Evolutionary conservation across 2,888 invertebrate species (phyloP).

Genomic region (Timandra comae): DNA sequence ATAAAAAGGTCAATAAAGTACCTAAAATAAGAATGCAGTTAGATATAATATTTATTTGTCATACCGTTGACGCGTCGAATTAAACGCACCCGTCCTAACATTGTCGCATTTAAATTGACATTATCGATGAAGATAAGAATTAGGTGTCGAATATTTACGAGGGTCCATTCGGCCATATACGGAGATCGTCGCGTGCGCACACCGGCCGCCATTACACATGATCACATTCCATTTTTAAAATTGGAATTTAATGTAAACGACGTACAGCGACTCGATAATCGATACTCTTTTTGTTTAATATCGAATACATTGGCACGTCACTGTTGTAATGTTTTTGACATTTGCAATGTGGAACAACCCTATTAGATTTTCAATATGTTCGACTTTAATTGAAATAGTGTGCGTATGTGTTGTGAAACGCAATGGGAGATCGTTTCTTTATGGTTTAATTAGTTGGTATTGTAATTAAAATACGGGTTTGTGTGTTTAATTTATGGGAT

Average conservation of each 20-base stretch:
- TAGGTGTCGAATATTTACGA: slow-evolving; percentile 58
- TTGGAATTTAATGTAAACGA: slow-evolving; percentile 54
- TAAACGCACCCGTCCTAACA: slow-evolving; percentile 10
- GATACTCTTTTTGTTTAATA: slow-evolving; percentile 27
- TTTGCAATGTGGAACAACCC: slow-evolving; percentile 15
- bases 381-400: neutral
- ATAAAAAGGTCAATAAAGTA: too few species aligned
- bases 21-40: neutral
- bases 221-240: slow-evolving; percentile 52
- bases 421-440: slow-evolving; percentile 45
- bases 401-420: too few species aligned
- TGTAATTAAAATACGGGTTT: neutral
- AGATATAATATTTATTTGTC: slow-evolving; percentile 1
- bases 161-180: slow-evolving; percentile 36
- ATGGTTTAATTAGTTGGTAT: neutral
- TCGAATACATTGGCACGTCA: slow-evolving; percentile 23
- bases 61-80: slow-evolving; percentile 14
- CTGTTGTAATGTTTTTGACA: slow-evolving; percentile 32
- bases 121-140: slow-evolving; percentile 38
- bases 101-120: slow-evolving; percentile 18
- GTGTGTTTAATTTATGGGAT: neutral
- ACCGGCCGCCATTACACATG: slow-evolving; percentile 40
- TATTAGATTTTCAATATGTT: neutral
- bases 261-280: slow-evolving; percentile 19
- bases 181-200: slow-evolving; percentile 30